phyloP scores from a whole-genome alignment of 2,797 vertebrate species.

The Zenarchopterus dispar region DNA sequence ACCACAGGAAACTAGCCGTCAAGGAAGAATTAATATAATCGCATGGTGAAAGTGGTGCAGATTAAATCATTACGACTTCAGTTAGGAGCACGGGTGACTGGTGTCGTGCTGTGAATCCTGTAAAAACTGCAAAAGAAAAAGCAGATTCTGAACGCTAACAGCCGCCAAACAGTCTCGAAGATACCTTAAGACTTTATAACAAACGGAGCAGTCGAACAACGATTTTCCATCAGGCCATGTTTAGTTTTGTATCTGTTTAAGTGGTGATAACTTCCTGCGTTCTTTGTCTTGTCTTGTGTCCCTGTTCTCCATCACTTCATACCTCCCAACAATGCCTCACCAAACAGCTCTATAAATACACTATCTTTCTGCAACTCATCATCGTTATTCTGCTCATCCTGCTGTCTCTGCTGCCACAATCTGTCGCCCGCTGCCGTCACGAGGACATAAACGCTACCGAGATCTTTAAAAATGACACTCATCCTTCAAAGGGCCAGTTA shows the following conservation, averaged over 20 bases:
- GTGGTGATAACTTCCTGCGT: neutral
- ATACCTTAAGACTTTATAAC: too few relatives aligned
- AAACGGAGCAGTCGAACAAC: neutral
- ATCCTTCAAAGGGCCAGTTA: too few relatives aligned
- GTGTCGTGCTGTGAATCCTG: too few relatives aligned
- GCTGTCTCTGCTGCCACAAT: conserved; percentile 11
- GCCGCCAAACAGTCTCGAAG: too few relatives aligned
- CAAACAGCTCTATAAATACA: conserved; percentile 40
- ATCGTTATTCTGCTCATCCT: neutral
- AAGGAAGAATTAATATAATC: too few relatives aligned
- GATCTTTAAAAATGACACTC: too few relatives aligned
- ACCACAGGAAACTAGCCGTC: too few relatives aligned
- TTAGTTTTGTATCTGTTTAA: neutral
- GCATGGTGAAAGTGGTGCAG: too few relatives aligned
- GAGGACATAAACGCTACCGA: neutral
- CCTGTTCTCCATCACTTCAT: conserved; percentile 13
- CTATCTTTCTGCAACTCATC: conserved; percentile 28
- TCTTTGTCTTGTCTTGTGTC: neutral
- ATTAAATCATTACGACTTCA: too few relatives aligned
- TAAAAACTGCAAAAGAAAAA: too few relatives aligned
- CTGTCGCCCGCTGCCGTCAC: neutral
- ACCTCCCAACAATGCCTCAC: neutral
- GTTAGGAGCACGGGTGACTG: too few relatives aligned
- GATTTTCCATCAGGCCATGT: neutral
- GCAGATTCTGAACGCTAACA: too few relatives aligned